phyloP scores from a whole-genome alignment of 2,797 vertebrate species.

The Columba guinea region DNA sequence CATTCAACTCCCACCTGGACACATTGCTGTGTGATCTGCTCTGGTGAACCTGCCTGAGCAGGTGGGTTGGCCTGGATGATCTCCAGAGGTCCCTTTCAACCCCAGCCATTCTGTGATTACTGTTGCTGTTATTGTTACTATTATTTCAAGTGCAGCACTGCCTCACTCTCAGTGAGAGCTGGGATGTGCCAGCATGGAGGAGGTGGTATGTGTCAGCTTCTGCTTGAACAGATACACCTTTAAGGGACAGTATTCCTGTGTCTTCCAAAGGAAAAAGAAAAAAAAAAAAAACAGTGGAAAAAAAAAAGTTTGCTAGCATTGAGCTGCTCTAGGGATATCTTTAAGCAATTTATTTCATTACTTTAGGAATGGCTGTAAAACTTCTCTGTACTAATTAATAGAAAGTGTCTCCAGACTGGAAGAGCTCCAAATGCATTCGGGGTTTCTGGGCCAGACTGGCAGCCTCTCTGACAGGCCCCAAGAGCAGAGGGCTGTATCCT shows the following conservation, averaged over 20 bases:
- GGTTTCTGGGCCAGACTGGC: neutral
- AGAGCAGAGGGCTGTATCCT: neutral
- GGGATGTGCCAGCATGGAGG: neutral
- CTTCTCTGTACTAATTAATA: constrained; percentile 33
- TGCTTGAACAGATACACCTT: neutral
- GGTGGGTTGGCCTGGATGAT: too few species aligned
- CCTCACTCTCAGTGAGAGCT: neutral
- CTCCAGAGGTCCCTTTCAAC: too few species aligned
- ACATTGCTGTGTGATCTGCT: too few species aligned
- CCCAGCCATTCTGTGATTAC: neutral
- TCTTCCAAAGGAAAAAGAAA: neutral
- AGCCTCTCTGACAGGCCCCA: neutral
- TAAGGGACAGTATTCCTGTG: neutral
- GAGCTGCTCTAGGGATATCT: neutral
- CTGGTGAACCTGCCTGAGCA: too few species aligned
- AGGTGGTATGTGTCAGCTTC: neutral
- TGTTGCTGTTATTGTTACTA: too few species aligned
- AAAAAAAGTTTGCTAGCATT: accelerated
- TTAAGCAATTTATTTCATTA: neutral
- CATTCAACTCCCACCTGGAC: too few species aligned
- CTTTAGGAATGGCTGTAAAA: neutral
- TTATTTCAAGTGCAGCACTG: neutral
- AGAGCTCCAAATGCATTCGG: neutral
- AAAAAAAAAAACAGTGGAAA: neutral
- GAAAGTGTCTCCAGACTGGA: neutral